These are phyloP conservation scores for Onychomys leucogaster DNA, from an alignment of 2,797 vertebrate species.

Conservation along the genomic window DNA sequence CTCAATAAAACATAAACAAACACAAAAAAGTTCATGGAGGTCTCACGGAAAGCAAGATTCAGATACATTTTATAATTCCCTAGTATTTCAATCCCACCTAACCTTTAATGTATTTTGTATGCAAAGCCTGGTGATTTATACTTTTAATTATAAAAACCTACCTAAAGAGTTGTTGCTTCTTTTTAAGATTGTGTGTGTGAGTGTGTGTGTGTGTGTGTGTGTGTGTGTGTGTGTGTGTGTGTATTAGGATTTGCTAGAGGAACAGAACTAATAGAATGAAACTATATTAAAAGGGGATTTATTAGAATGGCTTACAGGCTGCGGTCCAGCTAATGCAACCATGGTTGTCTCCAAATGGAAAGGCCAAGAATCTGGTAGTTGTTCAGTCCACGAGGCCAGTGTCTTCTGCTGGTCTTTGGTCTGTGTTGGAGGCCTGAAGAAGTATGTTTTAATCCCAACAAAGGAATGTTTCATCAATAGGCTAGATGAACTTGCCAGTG, in stretches of 20 bases:
- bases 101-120: slow-evolving; percentile 26
- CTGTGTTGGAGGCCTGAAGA: too few species aligned
- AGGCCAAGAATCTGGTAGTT: not conserved
- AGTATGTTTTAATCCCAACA: not conserved
- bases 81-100: not conserved
- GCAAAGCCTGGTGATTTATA: not conserved
- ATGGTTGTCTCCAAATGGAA: not conserved
- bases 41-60: not conserved
- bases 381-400: not conserved
- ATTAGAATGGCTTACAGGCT: not conserved
- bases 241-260: not conserved
- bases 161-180: not conserved
- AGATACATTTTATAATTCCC: not conserved
- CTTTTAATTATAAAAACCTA: slow-evolving; percentile 53
- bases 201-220: not conserved
- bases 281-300: not conserved
- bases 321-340: too few species aligned
- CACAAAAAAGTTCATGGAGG: not conserved
- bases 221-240: not conserved
- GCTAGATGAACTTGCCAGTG: not conserved
- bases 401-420: not conserved
- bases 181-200: not conserved
- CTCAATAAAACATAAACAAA: too few species aligned
- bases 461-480: not conserved
- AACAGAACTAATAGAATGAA: not conserved